These are phyloP conservation scores for Polydrusus cervinus DNA, from an alignment of 2,888 invertebrate genomes.

Conservation along the genomic window DNA sequence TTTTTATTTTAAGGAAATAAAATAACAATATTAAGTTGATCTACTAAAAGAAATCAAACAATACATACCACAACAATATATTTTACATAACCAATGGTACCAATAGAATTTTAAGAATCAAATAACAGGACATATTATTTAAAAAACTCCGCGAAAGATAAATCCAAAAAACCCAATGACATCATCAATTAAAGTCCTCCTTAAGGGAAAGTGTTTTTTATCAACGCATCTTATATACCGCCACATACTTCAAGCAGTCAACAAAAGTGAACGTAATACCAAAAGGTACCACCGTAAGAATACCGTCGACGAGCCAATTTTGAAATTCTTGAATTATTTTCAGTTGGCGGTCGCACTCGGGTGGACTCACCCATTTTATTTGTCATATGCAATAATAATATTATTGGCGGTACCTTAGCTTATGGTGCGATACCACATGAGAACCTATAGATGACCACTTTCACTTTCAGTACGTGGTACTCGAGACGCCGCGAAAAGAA, in stretches of 20 bases:
- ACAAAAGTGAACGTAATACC: slow-evolving; percentile 20
- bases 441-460: slow-evolving; percentile 29
- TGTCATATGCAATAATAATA: slow-evolving; percentile 5
- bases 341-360: slow-evolving; percentile 82
- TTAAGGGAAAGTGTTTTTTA: slow-evolving; percentile 24
- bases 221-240: slow-evolving; percentile 2
- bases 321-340: slow-evolving; percentile 86
- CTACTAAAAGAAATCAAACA: too few relatives aligned
- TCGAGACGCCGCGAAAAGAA: slow-evolving; percentile 10
- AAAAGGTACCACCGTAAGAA: slow-evolving; percentile 25
- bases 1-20: neutral
- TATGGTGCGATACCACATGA: slow-evolving; percentile 34
- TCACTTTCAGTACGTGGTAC: slow-evolving; percentile 29
- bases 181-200: slow-evolving; percentile 4
- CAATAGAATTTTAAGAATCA: neutral
- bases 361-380: neutral
- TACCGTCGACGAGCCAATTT: slow-evolving; percentile 9
- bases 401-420: neutral
- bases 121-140: neutral
- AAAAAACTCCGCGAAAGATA: slow-evolving; percentile 30
- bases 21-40: too few relatives aligned
- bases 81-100: neutral
- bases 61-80: neutral
- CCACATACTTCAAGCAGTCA: neutral
- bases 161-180: slow-evolving; percentile 18